phyloP scores from a whole-genome alignment of 2,113 vertebrate genomes.

The Pomatostomus ruficeps region DNA sequence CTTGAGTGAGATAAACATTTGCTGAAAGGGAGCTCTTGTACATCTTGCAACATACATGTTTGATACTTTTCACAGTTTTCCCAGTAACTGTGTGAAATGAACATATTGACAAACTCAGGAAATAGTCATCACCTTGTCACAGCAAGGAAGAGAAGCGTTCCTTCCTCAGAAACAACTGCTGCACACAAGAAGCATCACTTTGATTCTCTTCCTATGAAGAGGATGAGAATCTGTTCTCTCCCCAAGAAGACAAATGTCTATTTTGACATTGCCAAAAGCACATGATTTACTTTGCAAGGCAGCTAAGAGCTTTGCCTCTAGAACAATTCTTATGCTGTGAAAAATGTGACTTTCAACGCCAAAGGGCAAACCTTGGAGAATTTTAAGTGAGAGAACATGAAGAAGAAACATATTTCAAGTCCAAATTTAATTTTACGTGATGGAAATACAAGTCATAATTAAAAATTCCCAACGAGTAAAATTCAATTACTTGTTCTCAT shows the following conservation, averaged over 20 bases:
- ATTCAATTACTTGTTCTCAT: background rate
- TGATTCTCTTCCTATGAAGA: background rate
- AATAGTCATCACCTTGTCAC: background rate
- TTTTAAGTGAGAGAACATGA: background rate
- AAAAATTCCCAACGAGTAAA: background rate
- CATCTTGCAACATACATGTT: constrained; percentile 61
- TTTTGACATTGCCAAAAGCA: background rate
- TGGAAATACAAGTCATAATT: background rate
- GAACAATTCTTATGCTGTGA: background rate
- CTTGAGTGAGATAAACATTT: constrained; percentile 74
- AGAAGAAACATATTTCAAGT: background rate
- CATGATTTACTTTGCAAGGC: background rate
- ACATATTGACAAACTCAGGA: constrained; percentile 52
- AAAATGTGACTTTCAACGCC: background rate
- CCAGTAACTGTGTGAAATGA: constrained; percentile 49
- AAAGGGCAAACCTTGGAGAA: background rate
- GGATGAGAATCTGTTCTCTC: background rate
- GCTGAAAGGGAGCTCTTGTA: constrained; percentile 72
- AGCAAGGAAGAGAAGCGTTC: background rate
- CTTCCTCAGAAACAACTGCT: background rate
- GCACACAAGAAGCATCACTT: background rate
- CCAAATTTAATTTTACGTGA: background rate
- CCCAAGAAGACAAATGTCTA: background rate
- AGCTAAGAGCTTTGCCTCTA: background rate
- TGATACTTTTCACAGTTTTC: constrained; percentile 47